Percentiles rank a stretch among this genome's conserved stretches.
phyloP scores from a whole-genome alignment of 2,797 vertebrate genomes.

The Mionectes olivaceus region DNA sequence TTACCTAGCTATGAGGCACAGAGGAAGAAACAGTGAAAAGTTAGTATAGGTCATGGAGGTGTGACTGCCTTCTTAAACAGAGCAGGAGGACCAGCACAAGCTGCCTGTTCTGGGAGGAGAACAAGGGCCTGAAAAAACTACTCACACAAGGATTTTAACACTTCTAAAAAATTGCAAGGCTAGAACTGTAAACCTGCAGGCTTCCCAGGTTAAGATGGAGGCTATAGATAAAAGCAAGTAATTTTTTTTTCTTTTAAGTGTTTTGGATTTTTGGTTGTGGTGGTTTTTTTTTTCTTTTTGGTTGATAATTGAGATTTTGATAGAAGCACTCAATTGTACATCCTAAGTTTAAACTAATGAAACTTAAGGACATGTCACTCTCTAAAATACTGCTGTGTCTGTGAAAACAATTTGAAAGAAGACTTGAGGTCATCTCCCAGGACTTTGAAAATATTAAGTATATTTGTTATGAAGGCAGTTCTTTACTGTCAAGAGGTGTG shows the following conservation, averaged over 20 bases:
- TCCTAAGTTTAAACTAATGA: neutral
- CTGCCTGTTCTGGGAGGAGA: neutral
- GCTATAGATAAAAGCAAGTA: rapidly evolving
- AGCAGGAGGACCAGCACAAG: neutral
- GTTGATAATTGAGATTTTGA: neutral
- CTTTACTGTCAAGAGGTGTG: neutral
- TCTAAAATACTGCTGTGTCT: neutral
- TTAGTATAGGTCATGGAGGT: neutral
- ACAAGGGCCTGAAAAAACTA: neutral
- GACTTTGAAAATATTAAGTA: neutral
- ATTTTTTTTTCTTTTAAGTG: neutral
- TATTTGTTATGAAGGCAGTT: neutral
- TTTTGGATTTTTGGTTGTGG: neutral
- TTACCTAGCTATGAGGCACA: neutral
- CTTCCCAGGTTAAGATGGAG: neutral
- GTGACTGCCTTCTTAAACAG: neutral
- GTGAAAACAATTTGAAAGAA: neutral
- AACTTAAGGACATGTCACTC: neutral
- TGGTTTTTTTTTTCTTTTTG: neutral
- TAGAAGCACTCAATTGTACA: neutral
- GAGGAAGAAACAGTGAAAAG: neutral
- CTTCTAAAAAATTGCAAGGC: neutral
- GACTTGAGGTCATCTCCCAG: neutral
- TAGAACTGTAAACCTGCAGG: neutral
- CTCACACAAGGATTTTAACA: neutral